Evolutionary conservation across 2,888 invertebrate species (phyloP), one percentile per base, ranked within the genome.

Genomic region (Opisthograptis luteolata): DNA sequence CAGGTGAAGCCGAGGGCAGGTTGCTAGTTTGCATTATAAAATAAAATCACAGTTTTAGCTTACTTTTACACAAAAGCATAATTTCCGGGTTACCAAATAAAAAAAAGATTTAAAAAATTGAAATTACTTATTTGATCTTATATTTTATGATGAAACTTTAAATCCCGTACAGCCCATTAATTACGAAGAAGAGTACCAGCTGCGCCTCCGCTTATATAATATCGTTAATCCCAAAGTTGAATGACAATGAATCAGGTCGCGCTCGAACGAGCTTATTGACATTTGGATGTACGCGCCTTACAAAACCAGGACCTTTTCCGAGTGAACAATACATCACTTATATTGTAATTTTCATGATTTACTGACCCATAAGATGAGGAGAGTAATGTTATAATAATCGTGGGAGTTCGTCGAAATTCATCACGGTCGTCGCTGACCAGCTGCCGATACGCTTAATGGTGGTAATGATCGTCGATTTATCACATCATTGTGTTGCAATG

Each of bases 261-360:
- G 62, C 60, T 56, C 42, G 46, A 42, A 40, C 50, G 50, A 22
- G 43, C 62, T 55, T 58, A 63, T 62, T 64, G 62, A 57, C 60
- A 58, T 59, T 48, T 64, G 67, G 69, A 76, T 72, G 66, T 59
- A 72, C 65, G 47, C 48, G 39, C 27, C 55, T 78, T 75, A 43
- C 54, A 67, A 64, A 69, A 79, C 49, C 46, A 44, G 47, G 62
- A 64, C 69, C 69, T 63, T 69, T 45, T 70, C 55, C 52, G 53
- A 60, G 62, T 64, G 58, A 55, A 61, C 55, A 67, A 70, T 64
- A 55, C 56, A 63, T 62, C 60, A 56, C 44, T 62, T 62, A 59
- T 70, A 60, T 67, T 62, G 64, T 66, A 72, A 76, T 59, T 48
- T 49, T 32, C 45, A 60, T 61, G 59, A 62, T 66, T 70, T 67